Conservation (phyloP, 2,888 invertebrate genomes). For the Polydrusus pterygomalis region DNA sequence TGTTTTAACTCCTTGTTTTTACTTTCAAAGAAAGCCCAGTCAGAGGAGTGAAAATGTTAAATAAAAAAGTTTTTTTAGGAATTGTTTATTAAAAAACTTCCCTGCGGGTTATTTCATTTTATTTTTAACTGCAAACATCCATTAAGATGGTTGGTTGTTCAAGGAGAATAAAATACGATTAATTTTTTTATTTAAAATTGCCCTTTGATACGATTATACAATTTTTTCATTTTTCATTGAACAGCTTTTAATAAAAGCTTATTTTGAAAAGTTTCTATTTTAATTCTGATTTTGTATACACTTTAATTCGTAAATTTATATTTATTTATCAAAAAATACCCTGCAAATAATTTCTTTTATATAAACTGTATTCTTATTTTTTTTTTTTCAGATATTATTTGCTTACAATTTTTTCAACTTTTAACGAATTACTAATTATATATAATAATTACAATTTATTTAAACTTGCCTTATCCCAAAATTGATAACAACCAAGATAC, state of each 20-base stretch:
- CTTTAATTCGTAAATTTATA: not conserved
- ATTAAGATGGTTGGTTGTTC: constrained; percentile 3
- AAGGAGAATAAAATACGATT: constrained; percentile 11
- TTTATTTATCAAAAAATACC: not conserved
- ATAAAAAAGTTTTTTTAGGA: constrained; percentile 2
- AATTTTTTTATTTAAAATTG: constrained; percentile 16
- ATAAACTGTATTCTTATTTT: too few species aligned
- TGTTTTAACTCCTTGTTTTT: not conserved
- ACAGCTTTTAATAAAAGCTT: not conserved
- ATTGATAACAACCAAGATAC: too few species aligned
- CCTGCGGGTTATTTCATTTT: constrained; percentile 14
- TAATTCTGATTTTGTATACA: too few species aligned
- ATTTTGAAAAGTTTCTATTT: too few species aligned
- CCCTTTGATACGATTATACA: not conserved
- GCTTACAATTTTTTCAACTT: not conserved
- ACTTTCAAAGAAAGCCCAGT: not conserved
- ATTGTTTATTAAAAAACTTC: constrained; percentile 17
- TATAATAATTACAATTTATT: too few species aligned
- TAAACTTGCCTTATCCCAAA: too few species aligned
- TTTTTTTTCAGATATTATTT: not conserved
- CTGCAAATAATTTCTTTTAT: not conserved
- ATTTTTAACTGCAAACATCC: constrained; percentile 15
- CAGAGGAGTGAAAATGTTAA: not conserved
- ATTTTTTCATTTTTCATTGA: not conserved
- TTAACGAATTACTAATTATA: too few species aligned